Percentiles rank a stretch among this genome's conserved stretches.
phyloP scores from a whole-genome alignment of 1,140 invertebrate species.

The Tetragonula clypearis region DNA sequence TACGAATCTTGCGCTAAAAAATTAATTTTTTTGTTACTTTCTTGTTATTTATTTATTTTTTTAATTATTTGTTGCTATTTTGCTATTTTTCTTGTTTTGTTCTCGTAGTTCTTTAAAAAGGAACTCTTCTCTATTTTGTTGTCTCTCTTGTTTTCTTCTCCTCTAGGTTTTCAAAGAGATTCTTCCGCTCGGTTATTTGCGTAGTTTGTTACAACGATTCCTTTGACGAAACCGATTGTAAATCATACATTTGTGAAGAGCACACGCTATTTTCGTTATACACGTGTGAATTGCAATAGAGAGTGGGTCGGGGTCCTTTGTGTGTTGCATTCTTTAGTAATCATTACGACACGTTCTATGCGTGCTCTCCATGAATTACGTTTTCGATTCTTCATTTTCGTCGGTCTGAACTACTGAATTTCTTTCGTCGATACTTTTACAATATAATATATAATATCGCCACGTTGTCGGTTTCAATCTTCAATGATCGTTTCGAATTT shows the following conservation, averaged over 20 bases:
- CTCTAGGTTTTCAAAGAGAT: too few relatives aligned
- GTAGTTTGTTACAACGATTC: background rate
- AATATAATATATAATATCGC: too few relatives aligned
- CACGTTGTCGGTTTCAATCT: background rate
- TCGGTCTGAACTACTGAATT: background rate
- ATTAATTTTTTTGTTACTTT: too few relatives aligned
- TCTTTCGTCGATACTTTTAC: background rate
- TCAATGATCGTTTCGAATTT: background rate
- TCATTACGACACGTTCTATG: conserved; percentile 38
- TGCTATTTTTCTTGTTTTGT: too few relatives aligned
- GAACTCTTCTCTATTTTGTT: too few relatives aligned
- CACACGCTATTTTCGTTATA: background rate
- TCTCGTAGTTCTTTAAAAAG: background rate
- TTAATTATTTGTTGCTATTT: too few relatives aligned
- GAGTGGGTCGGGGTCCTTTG: conserved; percentile 46
- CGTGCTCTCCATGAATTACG: conserved; percentile 17
- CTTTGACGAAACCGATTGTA: background rate
- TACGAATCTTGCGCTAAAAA: too few relatives aligned
- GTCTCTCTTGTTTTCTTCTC: too few relatives aligned
- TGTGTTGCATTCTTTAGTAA: conserved; percentile 48
- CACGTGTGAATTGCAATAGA: conserved; percentile 32
- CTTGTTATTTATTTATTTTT: too few relatives aligned
- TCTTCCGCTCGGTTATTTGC: background rate
- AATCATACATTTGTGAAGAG: conserved; percentile 17
- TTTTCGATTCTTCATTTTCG: background rate